Percentiles rank a stretch among this genome's conserved stretches.
phyloP scores from a whole-genome alignment of 2,888 invertebrate species.

The Agapostemon virescens region DNA sequence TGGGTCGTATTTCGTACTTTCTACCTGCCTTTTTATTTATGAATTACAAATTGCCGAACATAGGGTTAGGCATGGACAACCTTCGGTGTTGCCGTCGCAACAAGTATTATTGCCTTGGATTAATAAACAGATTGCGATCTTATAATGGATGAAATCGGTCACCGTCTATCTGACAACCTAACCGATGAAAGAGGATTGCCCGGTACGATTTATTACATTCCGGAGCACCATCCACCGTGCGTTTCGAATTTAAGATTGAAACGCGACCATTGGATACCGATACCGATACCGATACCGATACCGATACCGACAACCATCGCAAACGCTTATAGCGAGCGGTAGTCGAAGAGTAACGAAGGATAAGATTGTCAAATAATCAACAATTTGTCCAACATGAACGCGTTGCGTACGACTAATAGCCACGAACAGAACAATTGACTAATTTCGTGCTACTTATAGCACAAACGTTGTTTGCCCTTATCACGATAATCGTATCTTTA shows the following conservation, averaged over 20 bases:
- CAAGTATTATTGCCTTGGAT: neutral
- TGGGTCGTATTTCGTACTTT: no score
- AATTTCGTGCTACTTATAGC: neutral
- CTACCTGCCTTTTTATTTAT: no score
- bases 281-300: neutral
- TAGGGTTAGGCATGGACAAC: no score
- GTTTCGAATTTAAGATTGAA: neutral
- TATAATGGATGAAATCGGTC: no score
- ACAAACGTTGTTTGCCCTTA: neutral
- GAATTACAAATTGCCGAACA: no score
- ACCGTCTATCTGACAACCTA: neutral
- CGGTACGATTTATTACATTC: no score
- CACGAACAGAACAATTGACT: neutral
- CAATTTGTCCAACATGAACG: neutral
- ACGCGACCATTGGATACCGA: no score
- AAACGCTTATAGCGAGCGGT: neutral
- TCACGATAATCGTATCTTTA: neutral
- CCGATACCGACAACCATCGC: neutral
- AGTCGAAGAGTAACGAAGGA: no score
- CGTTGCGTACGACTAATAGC: neutral
- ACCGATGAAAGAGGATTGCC: neutral
- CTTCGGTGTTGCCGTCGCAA: no score
- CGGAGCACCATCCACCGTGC: no score
- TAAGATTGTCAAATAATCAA: neutral
- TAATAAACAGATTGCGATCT: neutral